Evolutionary conservation across 2,888 invertebrate genomes (phyloP).

Genomic region (Ochropleura plecta): DNA sequence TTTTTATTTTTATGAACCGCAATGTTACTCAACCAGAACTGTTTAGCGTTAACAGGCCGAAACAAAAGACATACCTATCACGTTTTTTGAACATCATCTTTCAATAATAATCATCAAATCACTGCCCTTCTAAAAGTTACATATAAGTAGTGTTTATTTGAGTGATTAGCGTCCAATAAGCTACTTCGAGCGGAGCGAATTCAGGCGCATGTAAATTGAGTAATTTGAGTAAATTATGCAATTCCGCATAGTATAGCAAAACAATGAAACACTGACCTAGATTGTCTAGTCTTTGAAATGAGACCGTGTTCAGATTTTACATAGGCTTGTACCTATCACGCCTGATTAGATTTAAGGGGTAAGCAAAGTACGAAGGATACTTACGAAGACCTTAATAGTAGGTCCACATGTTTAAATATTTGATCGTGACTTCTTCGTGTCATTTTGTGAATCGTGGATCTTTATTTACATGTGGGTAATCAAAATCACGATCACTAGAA

Average conservation of each 20-base stretch:
- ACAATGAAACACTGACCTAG: constrained; percentile 64
- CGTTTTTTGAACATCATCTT: background rate
- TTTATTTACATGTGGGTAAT: background rate
- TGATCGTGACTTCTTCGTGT: no score
- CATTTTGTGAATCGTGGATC: background rate
- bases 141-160: background rate
- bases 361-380: background rate
- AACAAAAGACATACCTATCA: background rate
- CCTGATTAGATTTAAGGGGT: background rate
- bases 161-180: constrained; percentile 18
- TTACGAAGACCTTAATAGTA: background rate
- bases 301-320: constrained; percentile 21
- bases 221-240: constrained; percentile 54
- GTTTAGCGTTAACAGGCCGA: background rate
- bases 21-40: background rate
- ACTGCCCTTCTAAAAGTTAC: background rate
- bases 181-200: constrained; percentile 7
- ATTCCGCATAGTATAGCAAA: constrained; percentile 31
- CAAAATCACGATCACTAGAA: background rate
- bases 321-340: background rate
- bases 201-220: constrained; percentile 46
- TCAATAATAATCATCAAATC: background rate
- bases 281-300: constrained; percentile 43
- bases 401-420: background rate
- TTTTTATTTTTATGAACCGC: background rate